Percentiles rank a stretch among this genome's conserved stretches.
Evolutionary conservation across 1,140 invertebrate species (phyloP).

Genomic region (Galleria mellonella): DNA sequence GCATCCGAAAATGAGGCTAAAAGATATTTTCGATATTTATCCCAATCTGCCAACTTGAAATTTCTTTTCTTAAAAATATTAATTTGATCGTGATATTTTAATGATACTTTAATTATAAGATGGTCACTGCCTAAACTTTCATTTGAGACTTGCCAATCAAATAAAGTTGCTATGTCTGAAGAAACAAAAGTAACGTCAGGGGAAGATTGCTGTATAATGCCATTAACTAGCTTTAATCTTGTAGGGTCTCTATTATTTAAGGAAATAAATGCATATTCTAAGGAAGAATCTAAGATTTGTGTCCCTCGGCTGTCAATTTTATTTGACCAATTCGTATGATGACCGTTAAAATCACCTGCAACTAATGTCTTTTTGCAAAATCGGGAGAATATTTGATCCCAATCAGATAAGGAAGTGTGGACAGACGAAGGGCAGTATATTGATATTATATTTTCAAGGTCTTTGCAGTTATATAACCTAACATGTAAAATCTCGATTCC

Average conservation of each 20-base stretch:
- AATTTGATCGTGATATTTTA: neutral
- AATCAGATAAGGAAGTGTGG: slow-evolving; percentile 4
- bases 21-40: neutral
- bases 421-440: slow-evolving; percentile 6
- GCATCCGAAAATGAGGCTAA: neutral
- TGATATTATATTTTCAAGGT: slow-evolving; percentile 6
- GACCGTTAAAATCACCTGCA: slow-evolving; percentile 14
- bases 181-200: slow-evolving; percentile 13
- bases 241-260: slow-evolving; percentile 6
- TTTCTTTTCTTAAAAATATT: slow-evolving; percentile 3
- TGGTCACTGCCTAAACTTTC: slow-evolving; percentile 16
- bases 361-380: neutral
- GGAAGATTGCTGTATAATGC: slow-evolving; percentile 2
- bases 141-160: slow-evolving; percentile 8
- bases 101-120: slow-evolving; percentile 7
- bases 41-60: slow-evolving; percentile 10
- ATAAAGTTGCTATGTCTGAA: slow-evolving; percentile 8
- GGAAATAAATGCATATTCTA: slow-evolving; percentile 6
- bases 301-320: slow-evolving; percentile 8
- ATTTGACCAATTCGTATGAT: slow-evolving; percentile 14
- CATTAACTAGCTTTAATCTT: slow-evolving; percentile 12
- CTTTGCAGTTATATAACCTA: slow-evolving; percentile 3
- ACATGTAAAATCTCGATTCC: slow-evolving; percentile 5
- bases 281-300: slow-evolving; percentile 2
- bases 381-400: slow-evolving; percentile 8